These are phyloP conservation scores for Drosophila pseudoananassae DNA, from an alignment of 1,140 invertebrate genomes.

Conservation along the genomic window DNA sequence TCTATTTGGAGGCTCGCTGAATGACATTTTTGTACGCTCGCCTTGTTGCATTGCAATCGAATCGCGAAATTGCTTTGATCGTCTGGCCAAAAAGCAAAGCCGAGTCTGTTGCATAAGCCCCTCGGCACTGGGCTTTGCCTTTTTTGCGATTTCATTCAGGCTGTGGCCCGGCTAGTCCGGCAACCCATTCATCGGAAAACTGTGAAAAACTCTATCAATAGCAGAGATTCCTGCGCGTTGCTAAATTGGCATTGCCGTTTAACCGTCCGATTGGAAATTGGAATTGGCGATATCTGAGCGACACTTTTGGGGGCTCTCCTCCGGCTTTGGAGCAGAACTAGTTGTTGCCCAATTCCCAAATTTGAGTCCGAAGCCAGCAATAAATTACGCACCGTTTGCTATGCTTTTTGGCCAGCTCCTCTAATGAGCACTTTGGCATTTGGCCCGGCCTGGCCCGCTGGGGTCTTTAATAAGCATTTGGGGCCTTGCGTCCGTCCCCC, in stretches of 20 bases:
- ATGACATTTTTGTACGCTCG: slow-evolving; percentile 67
- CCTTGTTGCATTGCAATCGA: slow-evolving; percentile 70
- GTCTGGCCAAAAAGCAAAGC: slow-evolving; percentile 49
- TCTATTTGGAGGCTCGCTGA: slow-evolving; percentile 11
- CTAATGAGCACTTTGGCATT: slow-evolving; percentile 80
- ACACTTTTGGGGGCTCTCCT: slow-evolving; percentile 51
- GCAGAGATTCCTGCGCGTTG: slow-evolving; percentile 69
- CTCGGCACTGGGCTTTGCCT: slow-evolving; percentile 32
- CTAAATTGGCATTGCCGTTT: slow-evolving; percentile 69
- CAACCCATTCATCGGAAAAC: slow-evolving; percentile 44
- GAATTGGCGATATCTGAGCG: slow-evolving; percentile 46
- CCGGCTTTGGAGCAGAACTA: slow-evolving; percentile 19
- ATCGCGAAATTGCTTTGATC: slow-evolving; percentile 62
- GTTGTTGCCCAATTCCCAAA: slow-evolving; percentile 55
- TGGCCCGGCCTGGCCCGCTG: slow-evolving; percentile 46
- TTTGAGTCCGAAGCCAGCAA: slow-evolving; percentile 53
- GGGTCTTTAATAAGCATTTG: slow-evolving; percentile 60
- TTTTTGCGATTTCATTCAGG: slow-evolving; percentile 47
- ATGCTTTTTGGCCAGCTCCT: slow-evolving; percentile 35
- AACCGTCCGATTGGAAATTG: slow-evolving; percentile 24
- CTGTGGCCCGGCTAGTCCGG: slow-evolving; percentile 1
- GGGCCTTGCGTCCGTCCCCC: slow-evolving; percentile 24
- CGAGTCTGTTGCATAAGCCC: slow-evolving; percentile 51
- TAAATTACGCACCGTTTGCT: slow-evolving; percentile 72
- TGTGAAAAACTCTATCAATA: slow-evolving; percentile 78